phyloP scores from a whole-genome alignment of 2,113 vertebrate genomes.

The Toxostoma redivivum region DNA sequence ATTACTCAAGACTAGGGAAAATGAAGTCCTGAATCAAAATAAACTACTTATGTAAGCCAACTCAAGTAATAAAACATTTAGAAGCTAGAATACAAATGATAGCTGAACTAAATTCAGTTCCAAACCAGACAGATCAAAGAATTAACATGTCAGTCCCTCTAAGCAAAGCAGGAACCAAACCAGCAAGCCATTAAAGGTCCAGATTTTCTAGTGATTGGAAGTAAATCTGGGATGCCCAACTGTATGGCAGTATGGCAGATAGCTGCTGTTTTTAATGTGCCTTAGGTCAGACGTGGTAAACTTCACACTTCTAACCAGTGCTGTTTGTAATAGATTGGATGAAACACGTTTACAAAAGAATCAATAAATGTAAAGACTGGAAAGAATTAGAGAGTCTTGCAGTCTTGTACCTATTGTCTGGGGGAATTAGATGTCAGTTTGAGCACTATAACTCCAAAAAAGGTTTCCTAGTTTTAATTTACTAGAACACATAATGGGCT shows the following conservation, averaged over 20 bases:
- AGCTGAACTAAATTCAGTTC: constrained; percentile 30
- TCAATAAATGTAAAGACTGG: constrained; percentile 84
- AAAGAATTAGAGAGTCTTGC: constrained; percentile 74
- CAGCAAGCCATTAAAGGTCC: background rate
- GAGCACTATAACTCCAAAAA: constrained; percentile 78
- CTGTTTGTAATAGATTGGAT: constrained; percentile 74
- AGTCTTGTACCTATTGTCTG: constrained; percentile 79
- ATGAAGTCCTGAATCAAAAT: constrained; percentile 36
- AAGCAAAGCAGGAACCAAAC: constrained; percentile 53
- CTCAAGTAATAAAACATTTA: constrained; percentile 35
- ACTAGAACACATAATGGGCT: constrained; percentile 75
- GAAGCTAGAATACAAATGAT: background rate
- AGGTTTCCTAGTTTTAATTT: constrained; percentile 79
- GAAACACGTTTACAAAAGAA: constrained; percentile 76
- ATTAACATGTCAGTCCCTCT: constrained; percentile 49
- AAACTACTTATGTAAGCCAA: background rate
- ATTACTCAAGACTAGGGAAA: constrained; percentile 2
- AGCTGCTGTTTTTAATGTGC: constrained; percentile 49
- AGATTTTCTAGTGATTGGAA: constrained; percentile 41
- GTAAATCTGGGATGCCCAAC: background rate
- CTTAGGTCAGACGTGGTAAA: constrained; percentile 74
- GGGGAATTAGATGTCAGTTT: constrained; percentile 82
- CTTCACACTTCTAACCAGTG: constrained; percentile 74
- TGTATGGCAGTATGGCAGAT: background rate
- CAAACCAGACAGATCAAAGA: constrained; percentile 56